Base-by-base conservation (phyloP, 1,140 invertebrate genomes). In the Littorina saxatilis region DNA sequence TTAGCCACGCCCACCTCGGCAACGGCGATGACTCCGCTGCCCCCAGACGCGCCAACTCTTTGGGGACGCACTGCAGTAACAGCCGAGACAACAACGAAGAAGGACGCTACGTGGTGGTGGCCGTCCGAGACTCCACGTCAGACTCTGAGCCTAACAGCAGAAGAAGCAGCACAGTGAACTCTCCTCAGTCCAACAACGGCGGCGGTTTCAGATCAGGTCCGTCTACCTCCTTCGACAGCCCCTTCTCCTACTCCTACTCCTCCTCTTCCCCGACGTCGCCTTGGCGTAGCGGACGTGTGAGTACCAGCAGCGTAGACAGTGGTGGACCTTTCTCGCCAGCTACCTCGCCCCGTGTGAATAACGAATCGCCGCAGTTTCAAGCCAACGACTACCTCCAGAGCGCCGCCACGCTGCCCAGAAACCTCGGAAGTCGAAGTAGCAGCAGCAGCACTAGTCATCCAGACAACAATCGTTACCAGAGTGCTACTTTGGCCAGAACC, bases 231-330 rank as follows among this genome's bases (percentile, higher is more conserved):
- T 47, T 47, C 43, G 5, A 5, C 43, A 47, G 7, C 17, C 43
- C 5, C 43, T 47, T 17, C 43, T 47, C 43, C 43, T 5, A 47
- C 43, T 47, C 43, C 43, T 5, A 5, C 17, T 47, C 43, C 17
- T 9, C 43, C 43, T 47, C 43, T 47, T 47, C 17, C 43, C 5
- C 43, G 43, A 9, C 5, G 7, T 17, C 43, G 7, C 5, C 43
- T 17, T 9, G 17, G 7, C 7, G 43, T 47, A 17, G 23, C 66
- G 35, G 66, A 32, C 32, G 35, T 32, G 23, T 20, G 29, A 76
- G 50, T 39, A 76, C 17, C 74, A 76, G 20, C 74, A 74, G 27
- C 72, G 50, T 23, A 39, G 58, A 50, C 74, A 35, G 5, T 50
- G 32, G 17, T 20, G 47, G n/a, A 11, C 74, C 50, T 0, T 58